Conservation (phyloP, 2,888 invertebrate genomes). For the Drosophila nigritarsus region DNA sequence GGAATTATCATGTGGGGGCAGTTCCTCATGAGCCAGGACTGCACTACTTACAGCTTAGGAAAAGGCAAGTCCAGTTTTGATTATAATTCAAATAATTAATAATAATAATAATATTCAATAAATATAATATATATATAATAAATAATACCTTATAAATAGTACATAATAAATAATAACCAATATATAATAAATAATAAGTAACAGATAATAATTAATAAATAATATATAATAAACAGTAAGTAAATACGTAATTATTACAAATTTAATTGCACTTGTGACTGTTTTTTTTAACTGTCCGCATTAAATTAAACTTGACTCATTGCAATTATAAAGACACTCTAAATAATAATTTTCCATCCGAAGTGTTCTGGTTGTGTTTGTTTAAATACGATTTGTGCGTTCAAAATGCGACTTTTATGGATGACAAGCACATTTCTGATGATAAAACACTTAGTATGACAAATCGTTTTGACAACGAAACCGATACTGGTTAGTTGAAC, state of each 20-base stretch:
- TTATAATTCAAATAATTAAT: not conserved
- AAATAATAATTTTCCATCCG: not conserved
- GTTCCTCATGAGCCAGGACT: too few species aligned
- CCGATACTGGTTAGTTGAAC: constrained; percentile 42
- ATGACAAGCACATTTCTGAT: constrained; percentile 44
- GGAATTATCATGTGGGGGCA: too few species aligned
- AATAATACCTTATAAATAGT: not conserved
- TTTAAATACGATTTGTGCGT: constrained; percentile 21
- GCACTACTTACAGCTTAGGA: not conserved
- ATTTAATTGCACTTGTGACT: not conserved
- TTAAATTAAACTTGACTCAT: constrained; percentile 18
- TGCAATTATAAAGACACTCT: not conserved
- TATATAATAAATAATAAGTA: too few species aligned
- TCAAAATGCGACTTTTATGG: constrained; percentile 35
- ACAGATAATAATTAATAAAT: not conserved
- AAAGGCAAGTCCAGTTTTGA: not conserved
- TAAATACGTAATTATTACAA: not conserved
- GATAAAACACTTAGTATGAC: constrained; percentile 46
- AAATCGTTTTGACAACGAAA: constrained; percentile 47
- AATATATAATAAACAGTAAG: not conserved
- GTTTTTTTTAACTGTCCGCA: not conserved
- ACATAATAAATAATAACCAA: not conserved
- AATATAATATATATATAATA: not conserved
- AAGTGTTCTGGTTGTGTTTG: not conserved
- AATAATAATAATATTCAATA: not conserved